Percentiles rank a stretch among this genome's conserved stretches.
phyloP scores from a whole-genome alignment of 2,113 vertebrate genomes.

The Sinocyclocheilus maitianheensis region DNA sequence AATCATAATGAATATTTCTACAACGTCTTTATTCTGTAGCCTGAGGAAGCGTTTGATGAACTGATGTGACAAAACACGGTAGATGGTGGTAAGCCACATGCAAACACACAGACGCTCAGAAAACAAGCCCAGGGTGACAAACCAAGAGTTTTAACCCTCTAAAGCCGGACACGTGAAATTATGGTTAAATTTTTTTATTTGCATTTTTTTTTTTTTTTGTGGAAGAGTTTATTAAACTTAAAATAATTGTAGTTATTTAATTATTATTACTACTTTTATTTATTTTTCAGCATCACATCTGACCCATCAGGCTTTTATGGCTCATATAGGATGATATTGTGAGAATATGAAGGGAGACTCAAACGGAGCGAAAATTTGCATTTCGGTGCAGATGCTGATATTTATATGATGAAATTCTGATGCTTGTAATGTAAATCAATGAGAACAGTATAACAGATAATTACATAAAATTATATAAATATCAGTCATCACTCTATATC shows the following conservation, averaged over 20 bases:
- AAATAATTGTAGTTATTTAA: no score
- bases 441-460: not conserved
- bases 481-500: not conserved
- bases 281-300: no score
- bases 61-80: not conserved
- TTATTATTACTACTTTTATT: no score
- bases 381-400: no score
- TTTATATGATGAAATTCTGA: not conserved
- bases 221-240: not conserved
- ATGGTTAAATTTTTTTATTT: no score
- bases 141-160: not conserved
- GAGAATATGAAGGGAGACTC: no score
- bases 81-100: not conserved
- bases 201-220: no score
- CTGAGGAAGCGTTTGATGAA: slow-evolving; percentile 11
- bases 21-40: not conserved
- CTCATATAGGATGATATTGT: no score
- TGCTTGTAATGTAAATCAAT: not conserved
- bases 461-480: not conserved
- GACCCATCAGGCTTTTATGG: no score
- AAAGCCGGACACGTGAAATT: no score
- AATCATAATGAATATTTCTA: slow-evolving; percentile 47
- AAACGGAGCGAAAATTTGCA: no score
- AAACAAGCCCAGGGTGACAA: not conserved
- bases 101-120: not conserved